A percentile compares a stretch with the other conserved stretches of the same genome.
These are phyloP conservation scores for Microcebus lehilahytsara DNA, from an alignment of 2,113 vertebrate species.

Conservation along the genomic window DNA sequence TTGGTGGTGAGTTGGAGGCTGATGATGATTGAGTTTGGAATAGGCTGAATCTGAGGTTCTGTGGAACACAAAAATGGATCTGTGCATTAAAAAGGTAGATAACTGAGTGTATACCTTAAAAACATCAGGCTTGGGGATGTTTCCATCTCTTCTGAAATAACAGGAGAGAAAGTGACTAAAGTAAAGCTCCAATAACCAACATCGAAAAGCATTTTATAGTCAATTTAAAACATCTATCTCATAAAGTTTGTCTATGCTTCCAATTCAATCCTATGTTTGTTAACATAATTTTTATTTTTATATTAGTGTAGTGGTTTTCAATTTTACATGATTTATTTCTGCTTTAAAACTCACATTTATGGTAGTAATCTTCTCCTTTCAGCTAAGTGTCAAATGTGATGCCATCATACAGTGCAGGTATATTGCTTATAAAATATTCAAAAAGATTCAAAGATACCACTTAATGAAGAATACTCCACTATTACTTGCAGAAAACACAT, in stretches of 20 bases:
- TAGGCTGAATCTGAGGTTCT: background rate
- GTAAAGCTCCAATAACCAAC: background rate
- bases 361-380: background rate
- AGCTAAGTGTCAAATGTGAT: background rate
- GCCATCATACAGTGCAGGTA: background rate
- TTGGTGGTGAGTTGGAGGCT: background rate
- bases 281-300: conserved; percentile 33
- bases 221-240: background rate
- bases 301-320: background rate
- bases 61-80: background rate
- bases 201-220: background rate
- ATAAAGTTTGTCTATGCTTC: background rate
- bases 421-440: background rate
- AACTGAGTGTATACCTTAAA: background rate
- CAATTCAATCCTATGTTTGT: background rate
- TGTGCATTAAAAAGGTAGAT: background rate
- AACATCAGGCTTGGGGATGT: background rate
- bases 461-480: background rate
- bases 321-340: conserved; percentile 21
- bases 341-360: background rate
- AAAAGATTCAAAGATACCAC: background rate
- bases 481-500: background rate
- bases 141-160: background rate
- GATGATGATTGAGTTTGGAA: background rate
- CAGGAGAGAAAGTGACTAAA: background rate